Conservation (phyloP, 2,888 invertebrate genomes). For the Drosophila putrida region DNA sequence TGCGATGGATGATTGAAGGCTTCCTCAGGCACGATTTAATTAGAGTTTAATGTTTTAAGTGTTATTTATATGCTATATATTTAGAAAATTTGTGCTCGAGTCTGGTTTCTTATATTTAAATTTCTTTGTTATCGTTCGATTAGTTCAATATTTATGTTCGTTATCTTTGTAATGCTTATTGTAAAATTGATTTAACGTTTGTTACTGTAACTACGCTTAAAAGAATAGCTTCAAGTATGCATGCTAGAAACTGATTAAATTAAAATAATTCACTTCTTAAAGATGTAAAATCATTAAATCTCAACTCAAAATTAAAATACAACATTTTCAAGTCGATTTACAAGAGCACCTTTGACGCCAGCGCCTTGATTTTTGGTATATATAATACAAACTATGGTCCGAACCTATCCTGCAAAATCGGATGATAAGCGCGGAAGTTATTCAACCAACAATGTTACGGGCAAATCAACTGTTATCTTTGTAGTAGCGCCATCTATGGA, state of each 20-base stretch:
- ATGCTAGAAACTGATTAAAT: constrained; percentile 34
- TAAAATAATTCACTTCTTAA: constrained; percentile 23
- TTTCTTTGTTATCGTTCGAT: constrained; percentile 50
- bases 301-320: background rate
- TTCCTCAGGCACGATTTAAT: background rate
- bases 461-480: too few relatives aligned
- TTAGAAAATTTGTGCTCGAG: constrained; percentile 39
- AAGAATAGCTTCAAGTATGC: constrained; percentile 59
- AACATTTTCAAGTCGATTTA: too few relatives aligned
- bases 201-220: constrained; percentile 65
- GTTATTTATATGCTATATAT: constrained; percentile 61
- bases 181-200: constrained; percentile 24
- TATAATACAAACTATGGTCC: too few relatives aligned
- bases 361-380: too few relatives aligned
- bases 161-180: constrained; percentile 24
- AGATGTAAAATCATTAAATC: constrained; percentile 20
- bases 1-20: constrained; percentile 85
- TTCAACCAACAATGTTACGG: too few relatives aligned
- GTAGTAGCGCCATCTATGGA: too few relatives aligned
- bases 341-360: too few relatives aligned
- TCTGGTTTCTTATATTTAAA: constrained; percentile 28
- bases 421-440: too few relatives aligned
- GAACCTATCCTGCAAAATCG: too few relatives aligned
- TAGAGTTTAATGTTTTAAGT: constrained; percentile 41
- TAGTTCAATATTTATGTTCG: constrained; percentile 43